Percentiles rank a stretch among this genome's conserved stretches.
These are phyloP conservation scores for Clinocottus analis DNA, from an alignment of 2,113 vertebrate species.

Conservation along the genomic window DNA sequence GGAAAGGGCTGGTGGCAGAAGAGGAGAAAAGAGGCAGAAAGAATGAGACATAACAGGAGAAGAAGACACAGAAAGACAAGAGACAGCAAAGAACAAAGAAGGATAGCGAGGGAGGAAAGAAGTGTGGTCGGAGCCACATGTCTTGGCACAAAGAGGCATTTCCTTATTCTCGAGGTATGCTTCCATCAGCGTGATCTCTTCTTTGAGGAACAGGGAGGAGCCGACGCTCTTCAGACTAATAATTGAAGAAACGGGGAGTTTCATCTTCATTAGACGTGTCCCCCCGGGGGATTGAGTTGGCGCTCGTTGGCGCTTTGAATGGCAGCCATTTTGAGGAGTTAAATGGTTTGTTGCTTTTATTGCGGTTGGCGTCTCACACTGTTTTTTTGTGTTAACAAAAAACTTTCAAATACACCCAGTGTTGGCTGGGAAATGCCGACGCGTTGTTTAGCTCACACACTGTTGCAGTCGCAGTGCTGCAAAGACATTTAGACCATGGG, in stretches of 20 bases:
- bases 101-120: slow-evolving; percentile 7
- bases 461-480: background rate
- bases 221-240: slow-evolving; percentile 23
- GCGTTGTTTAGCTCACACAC: slow-evolving; percentile 14
- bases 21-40: slow-evolving; percentile 13
- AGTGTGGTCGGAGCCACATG: slow-evolving; percentile 49
- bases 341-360: slow-evolving; percentile 29
- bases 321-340: slow-evolving; percentile 20
- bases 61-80: slow-evolving; percentile 6
- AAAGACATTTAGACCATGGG: slow-evolving; percentile 1
- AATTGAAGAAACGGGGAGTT: slow-evolving; percentile 20
- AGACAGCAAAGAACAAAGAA: slow-evolving; percentile 20
- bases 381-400: slow-evolving; percentile 46
- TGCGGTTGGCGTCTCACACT: slow-evolving; percentile 22
- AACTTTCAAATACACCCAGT: slow-evolving; percentile 31
- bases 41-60: slow-evolving; percentile 27
- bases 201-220: slow-evolving; percentile 29
- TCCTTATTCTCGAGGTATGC: slow-evolving; percentile 38
- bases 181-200: slow-evolving; percentile 26
- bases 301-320: slow-evolving; percentile 18
- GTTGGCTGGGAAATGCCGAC: slow-evolving; percentile 7
- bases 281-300: slow-evolving; percentile 9
- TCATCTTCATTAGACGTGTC: slow-evolving; percentile 40
- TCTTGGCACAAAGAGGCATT: slow-evolving; percentile 38
- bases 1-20: slow-evolving; percentile 11